Percentiles rank a stretch among this genome's conserved stretches.
phyloP scores from a whole-genome alignment of 1,140 invertebrate species.

The Oreohelix idahoensis region DNA sequence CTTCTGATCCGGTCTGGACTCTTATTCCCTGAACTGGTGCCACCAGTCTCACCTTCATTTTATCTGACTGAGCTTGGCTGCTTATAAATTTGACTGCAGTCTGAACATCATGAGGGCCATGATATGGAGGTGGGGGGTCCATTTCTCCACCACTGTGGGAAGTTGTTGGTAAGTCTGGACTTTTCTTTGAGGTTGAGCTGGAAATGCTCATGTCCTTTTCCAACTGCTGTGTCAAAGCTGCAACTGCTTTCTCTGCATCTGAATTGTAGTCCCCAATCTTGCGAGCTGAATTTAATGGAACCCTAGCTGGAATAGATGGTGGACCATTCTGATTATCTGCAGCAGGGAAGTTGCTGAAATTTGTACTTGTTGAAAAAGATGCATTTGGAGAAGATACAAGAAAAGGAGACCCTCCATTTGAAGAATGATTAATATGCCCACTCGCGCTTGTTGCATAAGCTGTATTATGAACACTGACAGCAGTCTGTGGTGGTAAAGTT shows the following conservation, averaged over 20 bases:
- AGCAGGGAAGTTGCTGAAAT: neutral
- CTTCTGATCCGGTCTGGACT: slow-evolving; percentile 25
- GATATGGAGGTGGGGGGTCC: slow-evolving; percentile 70
- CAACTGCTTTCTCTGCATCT: slow-evolving; percentile 72
- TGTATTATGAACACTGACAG: slow-evolving; percentile 33
- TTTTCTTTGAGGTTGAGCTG: slow-evolving; percentile 44
- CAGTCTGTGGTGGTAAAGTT: slow-evolving; percentile 43
- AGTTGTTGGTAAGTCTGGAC: slow-evolving; percentile 46
- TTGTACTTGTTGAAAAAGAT: neutral
- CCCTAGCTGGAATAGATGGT: slow-evolving; percentile 62
- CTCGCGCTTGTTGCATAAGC: neutral
- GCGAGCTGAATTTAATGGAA: slow-evolving; percentile 86
- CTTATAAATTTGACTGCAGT: slow-evolving; percentile 48
- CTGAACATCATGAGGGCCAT: slow-evolving; percentile 70
- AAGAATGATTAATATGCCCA: slow-evolving; percentile 19
- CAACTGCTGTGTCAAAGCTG: slow-evolving; percentile 73
- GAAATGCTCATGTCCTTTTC: slow-evolving; percentile 67
- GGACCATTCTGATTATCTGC: slow-evolving; percentile 29
- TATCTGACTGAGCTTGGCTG: slow-evolving; percentile 38
- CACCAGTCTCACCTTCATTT: slow-evolving; percentile 43
- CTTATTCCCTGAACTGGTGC: slow-evolving; percentile 51
- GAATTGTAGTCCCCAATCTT: slow-evolving; percentile 59
- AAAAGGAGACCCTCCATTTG: slow-evolving; percentile 32
- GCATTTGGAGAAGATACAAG: slow-evolving; percentile 7
- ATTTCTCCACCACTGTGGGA: slow-evolving; percentile 15